phyloP scores from a whole-genome alignment of 2,888 invertebrate species.

The Chalcosyrphus nemorum region DNA sequence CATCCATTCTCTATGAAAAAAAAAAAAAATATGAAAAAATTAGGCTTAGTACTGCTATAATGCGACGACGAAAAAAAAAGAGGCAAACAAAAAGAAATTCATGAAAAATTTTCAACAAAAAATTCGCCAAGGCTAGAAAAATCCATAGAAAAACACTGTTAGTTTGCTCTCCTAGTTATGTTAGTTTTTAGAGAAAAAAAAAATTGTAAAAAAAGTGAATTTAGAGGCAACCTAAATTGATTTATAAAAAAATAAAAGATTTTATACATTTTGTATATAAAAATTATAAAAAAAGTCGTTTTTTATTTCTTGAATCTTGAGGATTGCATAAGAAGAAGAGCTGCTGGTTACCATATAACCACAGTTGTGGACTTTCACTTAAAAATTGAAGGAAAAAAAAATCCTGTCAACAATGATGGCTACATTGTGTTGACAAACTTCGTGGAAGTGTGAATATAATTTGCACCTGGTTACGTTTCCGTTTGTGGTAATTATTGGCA shows the following conservation, averaged over 20 bases:
- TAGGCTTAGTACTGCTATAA: slow-evolving; percentile 56
- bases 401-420: slow-evolving; percentile 39
- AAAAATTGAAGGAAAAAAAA: background rate
- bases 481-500: slow-evolving; percentile 63
- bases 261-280: slow-evolving; percentile 61
- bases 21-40: no score
- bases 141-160: slow-evolving; percentile 1
- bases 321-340: background rate
- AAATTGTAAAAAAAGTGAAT: slow-evolving; percentile 17
- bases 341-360: background rate
- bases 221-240: slow-evolving; percentile 58
- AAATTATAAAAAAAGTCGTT: background rate
- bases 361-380: slow-evolving; percentile 44
- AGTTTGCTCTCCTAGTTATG: slow-evolving; percentile 30
- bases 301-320: background rate
- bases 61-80: slow-evolving; percentile 22
- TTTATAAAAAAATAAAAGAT: slow-evolving; percentile 46
- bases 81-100: slow-evolving; percentile 14
- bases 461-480: slow-evolving; percentile 63
- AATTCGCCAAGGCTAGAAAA: slow-evolving; percentile 12
- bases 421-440: slow-evolving; percentile 31
- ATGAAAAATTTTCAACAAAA: background rate
- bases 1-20: slow-evolving; percentile 12
- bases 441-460: slow-evolving; percentile 38
- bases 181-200: slow-evolving; percentile 37